Base-by-base conservation (phyloP, 2,888 invertebrate genomes). In the Rotaria magnacalcarata region DNA sequence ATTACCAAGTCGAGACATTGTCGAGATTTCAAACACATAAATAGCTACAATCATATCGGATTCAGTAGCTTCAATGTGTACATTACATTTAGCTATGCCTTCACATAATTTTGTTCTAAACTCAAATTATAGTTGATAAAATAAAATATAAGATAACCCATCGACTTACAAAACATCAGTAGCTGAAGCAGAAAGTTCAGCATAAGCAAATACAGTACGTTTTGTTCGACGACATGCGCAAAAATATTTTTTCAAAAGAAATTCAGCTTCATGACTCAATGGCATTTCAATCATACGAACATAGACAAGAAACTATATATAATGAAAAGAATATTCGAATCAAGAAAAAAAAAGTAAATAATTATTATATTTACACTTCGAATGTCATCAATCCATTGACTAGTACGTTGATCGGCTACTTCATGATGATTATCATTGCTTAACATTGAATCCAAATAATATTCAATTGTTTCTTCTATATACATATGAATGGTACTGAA, bases 141-240 rank as follows among this genome's bases (percentile, higher is more conserved):
- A 16, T 16, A 21, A 67, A 21, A 16, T 34, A n/a, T 5, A 50
- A 0, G 50, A 21, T n/a, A 1, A 3, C 1, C 5, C 1, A 7
- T 4, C 8, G 0, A 80, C 47, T 80, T 47, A 80, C 80, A 80
- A 80, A n/a, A 80, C 47, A 47, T 80, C 80, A 24, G 47, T 80
- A 0, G 80, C 47, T 14, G 80, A 24, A 11, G 47, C 47, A 47
- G 80, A n/a, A n/a, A 80, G n/a, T 80, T 80, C 80, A 24, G 47
- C 21, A 47, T 43, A 47, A n/a, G 80, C 41, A 43, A 43, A 80
- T 1, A 80, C n/a, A 19, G 80, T 80, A 14, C 80, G 80, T n/a
- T 47, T 47, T n/a, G 80, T 80, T n/a, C 80, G 80, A 47, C 80
- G 80, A 47, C 80, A 80, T 47, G 80, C 43, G 47, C 80, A 80